These are phyloP conservation scores for Knipowitschia caucasica DNA, from an alignment of 2,797 vertebrate genomes.

Conservation along the genomic window DNA sequence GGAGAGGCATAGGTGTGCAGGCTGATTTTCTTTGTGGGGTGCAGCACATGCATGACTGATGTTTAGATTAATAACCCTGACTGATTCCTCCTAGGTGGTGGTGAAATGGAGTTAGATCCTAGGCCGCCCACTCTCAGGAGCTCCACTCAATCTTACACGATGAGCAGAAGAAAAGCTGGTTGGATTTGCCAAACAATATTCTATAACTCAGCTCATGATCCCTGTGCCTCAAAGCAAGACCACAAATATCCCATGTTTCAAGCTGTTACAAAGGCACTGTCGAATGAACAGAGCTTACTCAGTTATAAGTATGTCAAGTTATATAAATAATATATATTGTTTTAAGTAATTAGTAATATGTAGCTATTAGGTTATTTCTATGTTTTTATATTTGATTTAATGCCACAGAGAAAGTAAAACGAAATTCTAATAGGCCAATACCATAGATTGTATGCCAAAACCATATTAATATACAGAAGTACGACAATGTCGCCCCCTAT, in stretches of 20 bases:
- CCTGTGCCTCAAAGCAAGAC: slow-evolving; percentile 17
- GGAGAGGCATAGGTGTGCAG: slow-evolving; percentile 69
- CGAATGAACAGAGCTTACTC: background rate
- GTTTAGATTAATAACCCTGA: slow-evolving; percentile 73
- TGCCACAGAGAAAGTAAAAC: background rate
- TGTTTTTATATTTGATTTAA: no score
- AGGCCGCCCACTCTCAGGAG: slow-evolving; percentile 46
- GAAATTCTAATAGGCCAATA: no score
- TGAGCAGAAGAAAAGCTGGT: slow-evolving; percentile 46
- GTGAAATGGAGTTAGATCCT: slow-evolving; percentile 32
- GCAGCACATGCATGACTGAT: slow-evolving; percentile 76
- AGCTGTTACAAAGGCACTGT: background rate
- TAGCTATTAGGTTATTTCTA: no score
- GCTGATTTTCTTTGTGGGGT: slow-evolving; percentile 72
- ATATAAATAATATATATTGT: no score
- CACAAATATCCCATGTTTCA: slow-evolving; percentile 12
- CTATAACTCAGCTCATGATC: slow-evolving; percentile 37
- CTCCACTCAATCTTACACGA: slow-evolving; percentile 57
- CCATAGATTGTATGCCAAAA: no score
- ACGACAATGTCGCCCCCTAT: slow-evolving; percentile 66
- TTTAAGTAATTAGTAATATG: no score
- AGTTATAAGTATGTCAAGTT: no score
- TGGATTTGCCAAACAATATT: slow-evolving; percentile 38
- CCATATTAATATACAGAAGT: slow-evolving; percentile 17
- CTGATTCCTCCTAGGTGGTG: slow-evolving; percentile 58